phyloP scores from a whole-genome alignment of 1,140 invertebrate species.

The Zaprionus inermis region DNA sequence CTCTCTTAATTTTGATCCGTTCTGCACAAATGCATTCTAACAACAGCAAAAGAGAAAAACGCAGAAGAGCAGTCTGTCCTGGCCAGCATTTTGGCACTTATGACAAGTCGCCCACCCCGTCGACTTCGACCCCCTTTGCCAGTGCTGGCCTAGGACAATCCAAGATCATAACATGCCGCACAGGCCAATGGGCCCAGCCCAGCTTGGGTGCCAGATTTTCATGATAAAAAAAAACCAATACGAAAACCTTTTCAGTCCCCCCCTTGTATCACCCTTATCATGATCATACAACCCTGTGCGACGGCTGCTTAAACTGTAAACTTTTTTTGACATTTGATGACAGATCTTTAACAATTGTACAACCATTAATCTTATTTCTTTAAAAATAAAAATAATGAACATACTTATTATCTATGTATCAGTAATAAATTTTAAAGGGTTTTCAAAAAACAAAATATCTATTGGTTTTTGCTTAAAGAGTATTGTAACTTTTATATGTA shows the following conservation, averaged over 20 bases:
- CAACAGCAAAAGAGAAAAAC: conserved; percentile 8
- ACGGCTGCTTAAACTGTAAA: conserved; percentile 33
- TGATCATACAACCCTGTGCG: conserved; percentile 46
- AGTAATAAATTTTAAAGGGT: conserved; percentile 72
- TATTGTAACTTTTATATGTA: too few species aligned
- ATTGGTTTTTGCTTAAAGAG: not conserved
- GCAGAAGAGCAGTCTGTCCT: conserved; percentile 45
- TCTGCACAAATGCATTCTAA: conserved; percentile 16
- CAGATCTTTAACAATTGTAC: conserved; percentile 28
- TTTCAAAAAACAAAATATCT: conserved; percentile 52
- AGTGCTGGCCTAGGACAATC: conserved; percentile 37
- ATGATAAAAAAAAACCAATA: conserved; percentile 29
- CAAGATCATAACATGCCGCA: conserved; percentile 39
- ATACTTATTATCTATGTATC: conserved; percentile 38
- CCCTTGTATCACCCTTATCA: conserved; percentile 1
- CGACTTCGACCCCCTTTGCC: conserved; percentile 52
- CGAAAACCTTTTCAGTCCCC: conserved; percentile 53
- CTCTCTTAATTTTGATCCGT: not conserved
- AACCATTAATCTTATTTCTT: conserved; percentile 42
- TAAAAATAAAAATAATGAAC: conserved; percentile 35
- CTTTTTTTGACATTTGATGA: conserved; percentile 17
- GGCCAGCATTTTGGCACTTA: conserved; percentile 59
- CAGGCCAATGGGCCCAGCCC: conserved; percentile 50
- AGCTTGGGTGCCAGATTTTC: conserved; percentile 19
- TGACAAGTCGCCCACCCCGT: conserved; percentile 47